Conservation (phyloP, 2,888 invertebrate genomes). For the Gryllus longicercus region DNA sequence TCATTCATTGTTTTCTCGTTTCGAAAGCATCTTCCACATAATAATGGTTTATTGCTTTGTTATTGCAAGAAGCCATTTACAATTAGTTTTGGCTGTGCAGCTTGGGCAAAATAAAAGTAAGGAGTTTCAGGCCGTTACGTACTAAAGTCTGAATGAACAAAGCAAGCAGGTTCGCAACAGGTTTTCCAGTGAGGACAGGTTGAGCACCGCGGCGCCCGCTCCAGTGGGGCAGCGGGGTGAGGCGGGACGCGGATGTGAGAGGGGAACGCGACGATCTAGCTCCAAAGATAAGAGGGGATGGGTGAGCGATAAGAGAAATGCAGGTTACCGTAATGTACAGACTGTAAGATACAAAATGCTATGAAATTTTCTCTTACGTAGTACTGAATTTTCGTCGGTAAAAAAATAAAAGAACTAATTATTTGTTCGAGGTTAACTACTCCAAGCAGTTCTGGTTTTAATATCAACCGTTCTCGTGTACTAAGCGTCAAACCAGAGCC, state of each 20-base stretch:
- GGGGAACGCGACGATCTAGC: constrained; percentile 4
- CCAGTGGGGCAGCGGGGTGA: too few species aligned
- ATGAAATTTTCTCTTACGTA: neutral
- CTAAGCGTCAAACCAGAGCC: too few species aligned
- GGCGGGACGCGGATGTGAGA: neutral
- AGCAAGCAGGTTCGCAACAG: neutral
- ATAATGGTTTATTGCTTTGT: constrained; percentile 55
- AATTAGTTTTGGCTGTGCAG: constrained; percentile 35
- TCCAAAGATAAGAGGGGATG: neutral
- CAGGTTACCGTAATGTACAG: neutral
- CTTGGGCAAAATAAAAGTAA: constrained; percentile 33
- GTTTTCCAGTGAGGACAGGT: neutral
- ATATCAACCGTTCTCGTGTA: neutral
- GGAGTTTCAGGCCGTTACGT: constrained; percentile 6
- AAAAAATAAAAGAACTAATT: neutral
- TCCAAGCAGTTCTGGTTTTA: constrained; percentile 1
- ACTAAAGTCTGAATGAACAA: neutral
- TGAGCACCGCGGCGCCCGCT: too few species aligned
- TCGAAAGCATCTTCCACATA: constrained; percentile 53
- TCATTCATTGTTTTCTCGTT: constrained; percentile 47
- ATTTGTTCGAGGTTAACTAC: neutral
- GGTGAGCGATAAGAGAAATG: constrained; percentile 4
- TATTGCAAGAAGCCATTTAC: constrained; percentile 52
- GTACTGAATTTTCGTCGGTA: neutral
- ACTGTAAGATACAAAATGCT: constrained; percentile 11